Base-by-base conservation (phyloP, 35 echinoderm and acorn worm species). In the Chiridota heheva region DNA sequence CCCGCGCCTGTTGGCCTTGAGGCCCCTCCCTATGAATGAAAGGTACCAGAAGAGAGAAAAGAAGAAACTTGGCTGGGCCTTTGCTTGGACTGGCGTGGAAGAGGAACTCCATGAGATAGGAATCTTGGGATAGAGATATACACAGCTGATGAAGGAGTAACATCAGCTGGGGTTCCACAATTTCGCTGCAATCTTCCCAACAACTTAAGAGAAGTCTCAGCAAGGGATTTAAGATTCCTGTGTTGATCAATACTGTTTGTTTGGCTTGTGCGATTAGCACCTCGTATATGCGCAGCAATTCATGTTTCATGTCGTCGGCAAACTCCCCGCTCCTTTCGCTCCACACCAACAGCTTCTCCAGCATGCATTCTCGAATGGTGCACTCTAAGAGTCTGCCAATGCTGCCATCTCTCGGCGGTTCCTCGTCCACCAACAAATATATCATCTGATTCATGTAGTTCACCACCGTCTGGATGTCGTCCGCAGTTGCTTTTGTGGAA, bases 21-120 rank as follows among this genome's bases (percentile, higher is more conserved):
- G 63, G 62, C 18, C 95, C 95, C 31, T 98, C 95, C 27, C 95
- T 77, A 65, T 98, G 95, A 18, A 98, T 83, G 64, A 78, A 98
- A 13, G 95, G 95, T 55, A 98, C 91, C n/a, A 98, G 80, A 26
- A 98, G 69, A 20, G 95, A 98, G 72, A 98, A 98, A 32, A 98
- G 81, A 1, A 98, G 68, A 51, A 98, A 98, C 81, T 98, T 98
- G 40, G 95, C 95, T 8, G 95, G 95, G 8, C 95, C 95, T 58
- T 98, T 86, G 86, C 89, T 91, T 17, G 95, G 88, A 56, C 95
- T 98, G 84, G 95, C 95, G 77, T 98, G 88, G 53, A 98, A 98
- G n/a, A 98, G 67, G 44, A 88, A 98, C 58, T 98, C 89, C 30
- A 98, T 46, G 7, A 98, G 80, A 26, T 61, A 77, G 31, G 90